phyloP scores from a whole-genome alignment of 2,888 invertebrate genomes.

The Agonopterix subpropinquella region DNA sequence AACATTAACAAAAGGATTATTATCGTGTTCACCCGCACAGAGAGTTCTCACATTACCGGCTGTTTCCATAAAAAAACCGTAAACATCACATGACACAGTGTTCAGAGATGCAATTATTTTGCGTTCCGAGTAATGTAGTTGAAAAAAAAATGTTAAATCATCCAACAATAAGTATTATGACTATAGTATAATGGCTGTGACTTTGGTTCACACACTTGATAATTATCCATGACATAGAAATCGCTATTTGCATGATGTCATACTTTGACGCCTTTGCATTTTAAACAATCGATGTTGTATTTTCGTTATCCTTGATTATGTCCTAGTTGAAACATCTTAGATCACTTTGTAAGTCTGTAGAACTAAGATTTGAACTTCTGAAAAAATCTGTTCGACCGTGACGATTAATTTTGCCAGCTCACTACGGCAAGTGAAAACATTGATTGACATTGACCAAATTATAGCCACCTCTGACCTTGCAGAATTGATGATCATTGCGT shows the following conservation, averaged over 20 bases:
- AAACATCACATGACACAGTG: neutral
- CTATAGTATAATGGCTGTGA: neutral
- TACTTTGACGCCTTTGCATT: constrained; percentile 5
- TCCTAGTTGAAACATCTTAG: neutral
- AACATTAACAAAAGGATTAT: too few relatives aligned
- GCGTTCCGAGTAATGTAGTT: neutral
- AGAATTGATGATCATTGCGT: neutral
- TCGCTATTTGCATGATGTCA: constrained; percentile 28
- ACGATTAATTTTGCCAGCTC: constrained; percentile 17
- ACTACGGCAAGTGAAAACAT: constrained; percentile 15
- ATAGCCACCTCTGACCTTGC: constrained; percentile 30
- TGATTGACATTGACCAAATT: constrained; percentile 33
- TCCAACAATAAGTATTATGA: neutral
- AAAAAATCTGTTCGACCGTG: too few relatives aligned
- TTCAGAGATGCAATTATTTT: neutral
- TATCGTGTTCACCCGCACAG: neutral
- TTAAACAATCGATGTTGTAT: constrained; percentile 16
- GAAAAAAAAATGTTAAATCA: neutral
- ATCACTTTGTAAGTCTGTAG: too few relatives aligned
- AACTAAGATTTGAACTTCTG: too few relatives aligned
- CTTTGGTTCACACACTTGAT: constrained; percentile 12
- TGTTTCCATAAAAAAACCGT: neutral
- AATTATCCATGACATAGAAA: constrained; percentile 31
- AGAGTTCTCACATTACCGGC: neutral
- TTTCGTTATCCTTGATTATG: constrained; percentile 10